A percentile compares a stretch with the other conserved stretches of the same genome.
These are phyloP conservation scores for Volucella inflata DNA, from an alignment of 2,888 invertebrate genomes.

Conservation along the genomic window DNA sequence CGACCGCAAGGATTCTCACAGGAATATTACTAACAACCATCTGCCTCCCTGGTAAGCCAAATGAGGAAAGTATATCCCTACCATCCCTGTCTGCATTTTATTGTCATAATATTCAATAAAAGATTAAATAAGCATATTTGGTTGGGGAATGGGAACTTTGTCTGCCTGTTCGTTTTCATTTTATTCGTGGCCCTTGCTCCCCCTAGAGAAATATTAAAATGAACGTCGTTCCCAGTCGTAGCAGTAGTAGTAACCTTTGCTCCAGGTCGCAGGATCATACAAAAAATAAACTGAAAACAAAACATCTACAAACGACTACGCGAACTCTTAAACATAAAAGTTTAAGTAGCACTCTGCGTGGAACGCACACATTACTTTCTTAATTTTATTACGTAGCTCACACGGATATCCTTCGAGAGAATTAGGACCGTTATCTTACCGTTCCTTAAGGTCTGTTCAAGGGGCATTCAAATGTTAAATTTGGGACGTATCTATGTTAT, in stretches of 20 bases:
- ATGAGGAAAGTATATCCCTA: neutral
- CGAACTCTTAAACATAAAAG: slow-evolving; percentile 8
- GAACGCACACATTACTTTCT: slow-evolving; percentile 18
- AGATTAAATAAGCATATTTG: slow-evolving; percentile 45
- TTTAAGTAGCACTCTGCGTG: slow-evolving; percentile 40
- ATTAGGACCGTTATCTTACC: slow-evolving; percentile 16
- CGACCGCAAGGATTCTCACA: slow-evolving; percentile 28
- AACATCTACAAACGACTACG: slow-evolving; percentile 5
- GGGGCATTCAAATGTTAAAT: slow-evolving; percentile 7
- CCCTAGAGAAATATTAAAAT: neutral
- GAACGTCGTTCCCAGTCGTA: neutral
- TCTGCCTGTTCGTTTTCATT: too few relatives aligned
- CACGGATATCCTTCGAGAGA: slow-evolving; percentile 3
- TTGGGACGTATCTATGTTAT: neutral
- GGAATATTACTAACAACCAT: slow-evolving; percentile 21
- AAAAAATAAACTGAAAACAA: neutral
- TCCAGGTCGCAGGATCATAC: neutral
- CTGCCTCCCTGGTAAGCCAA: neutral
- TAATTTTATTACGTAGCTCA: slow-evolving; percentile 33
- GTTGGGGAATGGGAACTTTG: neutral
- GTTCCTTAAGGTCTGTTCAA: slow-evolving; percentile 19
- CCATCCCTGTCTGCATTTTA: slow-evolving; percentile 12
- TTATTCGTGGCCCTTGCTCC: neutral
- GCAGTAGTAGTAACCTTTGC: slow-evolving; percentile 2
- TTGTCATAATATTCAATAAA: slow-evolving; percentile 54